Conservation (phyloP, 2,797 vertebrate genomes). For the Cygnus olor region DNA sequence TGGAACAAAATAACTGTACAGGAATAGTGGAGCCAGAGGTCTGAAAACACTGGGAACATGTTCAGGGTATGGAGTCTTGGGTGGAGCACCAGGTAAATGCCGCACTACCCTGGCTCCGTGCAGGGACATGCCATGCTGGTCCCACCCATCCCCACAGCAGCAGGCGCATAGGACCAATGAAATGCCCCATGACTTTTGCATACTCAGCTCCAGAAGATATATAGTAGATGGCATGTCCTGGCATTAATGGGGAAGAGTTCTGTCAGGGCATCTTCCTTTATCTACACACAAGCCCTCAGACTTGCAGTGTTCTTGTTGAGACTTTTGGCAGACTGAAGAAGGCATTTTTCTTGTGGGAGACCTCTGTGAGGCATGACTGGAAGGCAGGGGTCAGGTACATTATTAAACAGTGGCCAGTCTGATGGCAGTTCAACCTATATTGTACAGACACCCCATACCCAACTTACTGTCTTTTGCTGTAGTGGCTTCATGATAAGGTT, state of each 20-base stretch:
- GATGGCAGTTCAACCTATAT: neutral
- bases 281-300: neutral
- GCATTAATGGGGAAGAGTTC: neutral
- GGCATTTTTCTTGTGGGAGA: neutral
- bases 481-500: neutral
- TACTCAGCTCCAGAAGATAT: neutral
- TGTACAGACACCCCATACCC: neutral
- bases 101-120: fast-evolving
- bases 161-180: neutral
- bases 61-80: neutral
- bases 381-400: neutral
- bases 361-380: neutral
- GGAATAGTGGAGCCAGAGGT: neutral
- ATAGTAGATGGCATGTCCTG: neutral
- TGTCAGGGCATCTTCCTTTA: neutral
- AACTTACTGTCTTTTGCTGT: neutral
- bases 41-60: neutral
- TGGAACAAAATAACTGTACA: neutral
- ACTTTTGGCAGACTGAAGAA: neutral
- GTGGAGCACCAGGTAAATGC: neutral
- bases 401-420: neutral
- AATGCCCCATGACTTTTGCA: neutral
- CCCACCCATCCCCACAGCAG: neutral
- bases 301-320: neutral
- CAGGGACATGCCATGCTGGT: neutral